Base-by-base conservation (phyloP, 2,888 invertebrate genomes). In the Teleogryllus oceanicus region DNA sequence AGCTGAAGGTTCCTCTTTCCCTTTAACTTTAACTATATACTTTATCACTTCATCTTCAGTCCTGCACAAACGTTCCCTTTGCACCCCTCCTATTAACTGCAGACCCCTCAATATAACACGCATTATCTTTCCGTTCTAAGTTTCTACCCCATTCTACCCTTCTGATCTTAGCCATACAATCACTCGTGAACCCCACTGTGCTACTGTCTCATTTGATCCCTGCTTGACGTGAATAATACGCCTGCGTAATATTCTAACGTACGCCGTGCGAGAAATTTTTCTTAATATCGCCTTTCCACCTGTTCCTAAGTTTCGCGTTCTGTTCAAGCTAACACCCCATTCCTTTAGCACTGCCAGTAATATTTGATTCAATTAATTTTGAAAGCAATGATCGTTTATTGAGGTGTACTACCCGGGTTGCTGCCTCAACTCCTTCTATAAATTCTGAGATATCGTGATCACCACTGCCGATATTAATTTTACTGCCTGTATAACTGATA, bases 311-410 rank as follows among this genome's bases (percentile, higher is more conserved):
- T 13, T 2, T 77, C 49, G 2, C 49, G 13, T 77, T 50, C 74
- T 13, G 77, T 51, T 20, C 77, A n/a, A 0, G 80, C 80, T 62
- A 80, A 13, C 12, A 80, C 20, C 20, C 62, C 62, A 49, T 77
- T n/a, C n/a, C 74, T 20, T 77, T 80, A 21, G 77, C 20, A 16
- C 77, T 77, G 1, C 80, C 80, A 0, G 74, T 24, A n/a, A 80
- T 80, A 50, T 77, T 80, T 11, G 80, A 77, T 77, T 80, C 77
- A 12, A 80, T 50, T 49, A 80, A 80, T 37, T 76, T 76, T n/a
- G n/a, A 49, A 24, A 76, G 37, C 18, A 76, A 8, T 10, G 10
- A 13, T 24, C 37, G 11, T 13, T 49, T 80, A 76, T 76, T 76
- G 11, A 49, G 76, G 18, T 76, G 18, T 13, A 37, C 37, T 21